Evolutionary conservation across 2,888 invertebrate genomes (phyloP), one percentile per base, ranked within the genome.

Genomic region (Seladonia tumulorum): DNA sequence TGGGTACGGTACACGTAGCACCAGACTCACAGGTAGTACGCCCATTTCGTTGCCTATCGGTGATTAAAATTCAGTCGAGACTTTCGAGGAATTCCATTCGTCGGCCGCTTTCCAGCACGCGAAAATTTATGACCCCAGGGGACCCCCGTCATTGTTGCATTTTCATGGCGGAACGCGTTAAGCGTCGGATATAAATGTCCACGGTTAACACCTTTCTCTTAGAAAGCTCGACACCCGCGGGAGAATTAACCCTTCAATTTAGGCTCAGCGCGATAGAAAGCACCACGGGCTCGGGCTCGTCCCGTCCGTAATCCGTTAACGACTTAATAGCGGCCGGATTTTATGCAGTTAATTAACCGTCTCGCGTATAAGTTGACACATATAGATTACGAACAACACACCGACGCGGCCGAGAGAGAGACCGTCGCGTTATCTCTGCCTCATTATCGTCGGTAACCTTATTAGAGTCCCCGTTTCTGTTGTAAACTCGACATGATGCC

Each of bases 141-240:
- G 47, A 42, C 2, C n/a, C 72, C 22, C 12, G 66, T 47, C 42
- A 42, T 78, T 71, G 70, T 49, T 57, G 77, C 22, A 16, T 77
- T 77, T 77, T 47, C 83, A 60, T 25, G 70, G 7, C 29, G 29
- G 60, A 16, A 29, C 42, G n/a, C 42, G 73, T 49, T 70, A 16
- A 74, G 35, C 45, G 14, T 18, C 29, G 66, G 73, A 66, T 42
- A 47, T 35, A 77, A 75, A 53, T 39, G 63, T 45, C 53, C 63
- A 10, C n/a, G n/a, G 14, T 70, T 78, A 68, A 57, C 83, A 83
- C 85, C 83, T 85, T 83, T 85, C 83, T 79, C 79, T 79, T 83
- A 79, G 79, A 83, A 85, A 85, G 79, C 85, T 66, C 57, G 63
- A 39, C n/a, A 49, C 45, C 14, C 5, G 7, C 60, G 10, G 16